phyloP scores from a whole-genome alignment of 2,113 vertebrate genomes.

The Tricholaema leucomelas region DNA sequence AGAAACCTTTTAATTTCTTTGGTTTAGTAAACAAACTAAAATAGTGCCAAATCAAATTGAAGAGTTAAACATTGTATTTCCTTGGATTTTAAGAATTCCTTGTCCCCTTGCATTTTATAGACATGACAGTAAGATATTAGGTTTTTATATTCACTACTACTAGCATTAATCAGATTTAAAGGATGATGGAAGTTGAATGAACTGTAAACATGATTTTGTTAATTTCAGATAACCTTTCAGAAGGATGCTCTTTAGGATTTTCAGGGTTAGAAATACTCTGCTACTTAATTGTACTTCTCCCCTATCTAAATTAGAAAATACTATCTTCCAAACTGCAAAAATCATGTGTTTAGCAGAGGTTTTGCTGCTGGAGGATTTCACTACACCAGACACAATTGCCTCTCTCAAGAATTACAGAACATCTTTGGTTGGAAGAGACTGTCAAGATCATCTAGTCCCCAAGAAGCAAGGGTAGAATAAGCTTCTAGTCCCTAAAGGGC shows the following conservation, averaged over 20 bases:
- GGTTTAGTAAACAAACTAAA: not conserved
- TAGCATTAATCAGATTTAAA: not conserved
- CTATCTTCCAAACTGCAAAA: not conserved
- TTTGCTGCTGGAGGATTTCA: not conserved
- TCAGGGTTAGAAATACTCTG: not conserved
- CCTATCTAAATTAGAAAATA: not conserved
- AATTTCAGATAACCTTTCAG: not conserved
- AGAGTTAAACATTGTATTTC: not conserved
- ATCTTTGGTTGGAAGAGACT: too few species aligned
- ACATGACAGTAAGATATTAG: not conserved
- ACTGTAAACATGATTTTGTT: not conserved
- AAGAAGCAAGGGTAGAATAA: not conserved
- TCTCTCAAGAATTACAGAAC: not conserved
- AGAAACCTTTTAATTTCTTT: not conserved
- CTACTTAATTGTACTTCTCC: not conserved
- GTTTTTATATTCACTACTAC: not conserved
- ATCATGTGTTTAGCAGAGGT: not conserved
- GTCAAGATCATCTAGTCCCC: too few species aligned
- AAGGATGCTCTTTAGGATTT: not conserved
- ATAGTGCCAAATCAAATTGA: not conserved
- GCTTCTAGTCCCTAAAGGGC: not conserved
- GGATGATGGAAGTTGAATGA: not conserved
- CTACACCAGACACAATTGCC: not conserved
- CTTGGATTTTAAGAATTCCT: not conserved
- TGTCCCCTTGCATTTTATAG: not conserved